These are phyloP conservation scores for Pseudolycoriella hygida DNA, from an alignment of 2,888 invertebrate genomes.

Conservation along the genomic window DNA sequence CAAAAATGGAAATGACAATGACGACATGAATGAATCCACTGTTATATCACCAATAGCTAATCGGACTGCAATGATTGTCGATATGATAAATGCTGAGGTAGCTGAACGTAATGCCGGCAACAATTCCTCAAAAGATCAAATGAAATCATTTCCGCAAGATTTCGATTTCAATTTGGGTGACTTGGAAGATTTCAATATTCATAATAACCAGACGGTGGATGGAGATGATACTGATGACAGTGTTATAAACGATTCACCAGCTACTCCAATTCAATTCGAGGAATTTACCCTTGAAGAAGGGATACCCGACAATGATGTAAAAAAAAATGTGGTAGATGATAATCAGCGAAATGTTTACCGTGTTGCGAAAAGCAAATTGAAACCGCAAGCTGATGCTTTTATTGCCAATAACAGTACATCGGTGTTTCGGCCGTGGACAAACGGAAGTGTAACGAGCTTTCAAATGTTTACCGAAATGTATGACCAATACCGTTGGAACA, in stretches of 20 bases:
- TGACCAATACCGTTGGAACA: slow-evolving; percentile 27
- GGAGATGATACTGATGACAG: background rate
- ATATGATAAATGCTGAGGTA: background rate
- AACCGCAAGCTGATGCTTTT: background rate
- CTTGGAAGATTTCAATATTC: slow-evolving; percentile 1
- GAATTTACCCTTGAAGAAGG: slow-evolving; percentile 1
- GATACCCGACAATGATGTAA: too few relatives aligned
- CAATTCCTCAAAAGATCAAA: slow-evolving; percentile 1
- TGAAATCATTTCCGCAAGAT: background rate
- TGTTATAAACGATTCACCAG: background rate
- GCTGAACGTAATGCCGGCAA: background rate
- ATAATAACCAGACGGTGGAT: background rate
- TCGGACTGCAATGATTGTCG: background rate
- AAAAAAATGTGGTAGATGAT: background rate
- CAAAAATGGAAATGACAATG: background rate
- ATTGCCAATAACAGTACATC: background rate
- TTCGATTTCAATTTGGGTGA: background rate
- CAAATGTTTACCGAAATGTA: slow-evolving; percentile 24
- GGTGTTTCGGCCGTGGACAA: background rate
- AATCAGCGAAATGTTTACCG: background rate
- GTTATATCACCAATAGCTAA: background rate
- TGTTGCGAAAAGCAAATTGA: background rate
- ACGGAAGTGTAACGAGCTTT: slow-evolving; percentile 14
- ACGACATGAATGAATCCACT: background rate
- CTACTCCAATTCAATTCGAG: background rate